These are phyloP conservation scores for Seira musarum DNA, from an alignment of 2,888 invertebrate species.

Conservation along the genomic window DNA sequence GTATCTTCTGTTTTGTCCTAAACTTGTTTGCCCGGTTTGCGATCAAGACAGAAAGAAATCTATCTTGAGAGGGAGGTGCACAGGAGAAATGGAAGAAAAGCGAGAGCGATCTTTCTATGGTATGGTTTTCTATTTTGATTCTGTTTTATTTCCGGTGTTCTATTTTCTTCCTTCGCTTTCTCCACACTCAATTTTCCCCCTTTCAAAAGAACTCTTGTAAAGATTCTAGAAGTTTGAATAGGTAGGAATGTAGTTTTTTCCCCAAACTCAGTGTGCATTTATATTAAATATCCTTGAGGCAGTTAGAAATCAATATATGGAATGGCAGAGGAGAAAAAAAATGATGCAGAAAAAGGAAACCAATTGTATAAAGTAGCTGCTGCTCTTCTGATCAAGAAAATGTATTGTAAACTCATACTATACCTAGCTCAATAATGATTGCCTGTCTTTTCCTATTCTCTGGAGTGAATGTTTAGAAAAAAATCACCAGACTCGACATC, in stretches of 20 bases:
- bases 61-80: no score
- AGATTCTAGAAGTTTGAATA: no score
- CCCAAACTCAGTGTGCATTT: neutral
- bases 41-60: no score
- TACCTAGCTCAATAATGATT: slow-evolving; percentile 47
- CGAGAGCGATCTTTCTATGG: slow-evolving; percentile 52
- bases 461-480: slow-evolving; percentile 3
- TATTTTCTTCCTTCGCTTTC: slow-evolving; percentile 35
- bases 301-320: neutral
- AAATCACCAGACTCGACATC: neutral
- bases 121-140: slow-evolving; percentile 44
- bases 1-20: no score
- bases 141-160: slow-evolving; percentile 58
- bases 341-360: neutral
- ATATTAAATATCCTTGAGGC: neutral
- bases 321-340: neutral
- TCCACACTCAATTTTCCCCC: slow-evolving; percentile 23
- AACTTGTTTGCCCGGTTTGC: no score
- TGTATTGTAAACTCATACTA: neutral
- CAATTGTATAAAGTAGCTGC: slow-evolving; percentile 18
- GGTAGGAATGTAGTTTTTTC: neutral
- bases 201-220: neutral
- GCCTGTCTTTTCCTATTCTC: slow-evolving; percentile 48
- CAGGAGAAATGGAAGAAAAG: neutral
- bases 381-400: neutral